Percentiles rank a stretch among this genome's conserved stretches.
These are phyloP conservation scores for Drosophila nebulosa DNA, from an alignment of 1,140 invertebrate genomes.

Conservation along the genomic window DNA sequence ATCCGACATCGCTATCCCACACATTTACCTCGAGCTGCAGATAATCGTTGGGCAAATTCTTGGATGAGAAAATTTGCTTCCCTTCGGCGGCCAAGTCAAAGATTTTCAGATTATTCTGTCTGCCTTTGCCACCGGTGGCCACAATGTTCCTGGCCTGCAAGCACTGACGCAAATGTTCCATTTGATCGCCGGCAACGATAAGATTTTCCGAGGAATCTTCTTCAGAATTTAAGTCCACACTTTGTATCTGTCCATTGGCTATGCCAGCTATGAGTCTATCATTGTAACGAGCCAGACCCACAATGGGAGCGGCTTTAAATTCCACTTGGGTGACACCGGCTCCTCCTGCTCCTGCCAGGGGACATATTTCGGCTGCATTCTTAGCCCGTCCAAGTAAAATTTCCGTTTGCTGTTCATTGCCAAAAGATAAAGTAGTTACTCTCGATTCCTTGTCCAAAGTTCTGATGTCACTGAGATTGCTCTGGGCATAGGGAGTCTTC, in stretches of 20 bases:
- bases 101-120: constrained; percentile 83
- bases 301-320: constrained; percentile 56
- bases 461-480: constrained; percentile 82
- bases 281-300: constrained; percentile 66
- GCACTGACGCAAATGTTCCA: constrained; percentile 81
- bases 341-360: constrained; percentile 20
- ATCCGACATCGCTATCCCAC: constrained; percentile 88
- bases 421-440: constrained; percentile 87
- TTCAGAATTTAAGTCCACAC: constrained; percentile 18
- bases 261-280: constrained; percentile 69
- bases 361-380: constrained; percentile 53
- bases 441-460: constrained; percentile 82
- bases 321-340: constrained; percentile 13
- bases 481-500: constrained; percentile 62
- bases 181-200: constrained; percentile 58
- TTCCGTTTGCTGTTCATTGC: constrained; percentile 85
- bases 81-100: constrained; percentile 81
- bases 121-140: constrained; percentile 82
- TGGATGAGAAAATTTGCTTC: constrained; percentile 81
- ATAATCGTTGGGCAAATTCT: constrained; percentile 87
- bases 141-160: constrained; percentile 65
- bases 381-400: constrained; percentile 84
- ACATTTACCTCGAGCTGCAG: constrained; percentile 89
- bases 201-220: constrained; percentile 22
- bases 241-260: constrained; percentile 67